These are phyloP conservation scores for Agrochola lychnidis DNA, from an alignment of 2,888 invertebrate species.

Conservation along the genomic window DNA sequence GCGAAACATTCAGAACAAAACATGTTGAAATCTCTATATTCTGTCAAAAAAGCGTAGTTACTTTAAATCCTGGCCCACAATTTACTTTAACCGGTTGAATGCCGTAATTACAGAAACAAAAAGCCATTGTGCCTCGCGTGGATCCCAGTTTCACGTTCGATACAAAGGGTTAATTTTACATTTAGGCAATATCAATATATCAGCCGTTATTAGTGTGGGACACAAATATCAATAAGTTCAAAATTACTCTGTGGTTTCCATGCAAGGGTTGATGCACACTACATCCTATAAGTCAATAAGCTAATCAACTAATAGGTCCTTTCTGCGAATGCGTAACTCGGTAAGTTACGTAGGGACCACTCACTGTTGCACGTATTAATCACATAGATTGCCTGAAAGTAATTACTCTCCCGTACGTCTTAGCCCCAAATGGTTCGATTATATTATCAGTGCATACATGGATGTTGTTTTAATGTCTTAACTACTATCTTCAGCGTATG, in stretches of 20 bases:
- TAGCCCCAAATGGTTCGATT: background rate
- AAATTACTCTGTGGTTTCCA: background rate
- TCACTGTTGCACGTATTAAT: conserved; percentile 11
- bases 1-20: too few species aligned
- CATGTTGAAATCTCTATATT: too few species aligned
- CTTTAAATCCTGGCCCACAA: too few species aligned
- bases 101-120: too few species aligned
- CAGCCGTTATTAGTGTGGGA: background rate
- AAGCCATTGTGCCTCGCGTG: too few species aligned
- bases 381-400: conserved; percentile 3
- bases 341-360: background rate
- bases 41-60: too few species aligned
- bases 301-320: conserved; percentile 6
- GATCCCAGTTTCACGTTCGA: too few species aligned
- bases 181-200: background rate
- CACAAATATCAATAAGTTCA: background rate
- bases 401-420: background rate
- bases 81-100: too few species aligned
- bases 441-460: background rate
- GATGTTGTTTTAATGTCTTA: background rate
- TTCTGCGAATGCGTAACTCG: background rate
- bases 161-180: background rate
- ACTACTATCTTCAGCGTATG: conserved; percentile 39
- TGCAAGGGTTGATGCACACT: background rate
- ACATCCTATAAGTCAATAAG: background rate